Conservation (phyloP, 2,888 invertebrate species). For the Pseudococcus viburni region DNA sequence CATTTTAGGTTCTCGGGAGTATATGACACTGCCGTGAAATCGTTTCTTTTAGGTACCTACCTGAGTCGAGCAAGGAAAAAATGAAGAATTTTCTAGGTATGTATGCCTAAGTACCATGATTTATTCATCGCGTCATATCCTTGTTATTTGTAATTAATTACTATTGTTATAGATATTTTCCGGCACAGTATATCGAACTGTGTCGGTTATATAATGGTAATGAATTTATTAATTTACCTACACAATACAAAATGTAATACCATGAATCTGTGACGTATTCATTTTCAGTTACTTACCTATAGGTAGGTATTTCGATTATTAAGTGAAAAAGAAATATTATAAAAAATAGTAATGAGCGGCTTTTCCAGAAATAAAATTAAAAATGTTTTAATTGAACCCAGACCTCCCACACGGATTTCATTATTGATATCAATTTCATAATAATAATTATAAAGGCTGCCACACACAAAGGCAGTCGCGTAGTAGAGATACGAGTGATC, state of each 20-base stretch:
- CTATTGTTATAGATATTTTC: not conserved
- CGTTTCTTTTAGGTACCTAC: not conserved
- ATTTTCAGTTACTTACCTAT: not conserved
- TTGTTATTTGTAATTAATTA: conserved; percentile 3
- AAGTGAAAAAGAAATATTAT: not conserved
- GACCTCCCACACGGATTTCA: conserved; percentile 13
- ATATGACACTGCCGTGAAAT: conserved; percentile 34
- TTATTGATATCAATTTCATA: conserved; percentile 24
- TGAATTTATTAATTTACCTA: not conserved
- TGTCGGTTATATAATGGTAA: not conserved
- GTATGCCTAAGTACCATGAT: not conserved
- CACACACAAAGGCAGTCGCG: conserved; percentile 2
- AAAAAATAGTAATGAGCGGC: not conserved
- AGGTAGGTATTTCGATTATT: not conserved
- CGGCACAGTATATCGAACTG: not conserved
- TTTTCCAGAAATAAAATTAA: not conserved
- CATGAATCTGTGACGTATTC: not conserved
- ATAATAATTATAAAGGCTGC: conserved; percentile 22
- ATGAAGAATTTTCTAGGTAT: not conserved
- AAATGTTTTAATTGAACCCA: conserved; percentile 12
- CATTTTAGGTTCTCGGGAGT: conserved; percentile 15
- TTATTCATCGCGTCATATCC: not conserved
- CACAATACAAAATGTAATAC: not conserved
- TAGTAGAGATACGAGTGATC: not conserved
- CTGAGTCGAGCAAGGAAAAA: not conserved